Conservation (phyloP, 2,113 vertebrate genomes). For the Corythornis cristatus region DNA sequence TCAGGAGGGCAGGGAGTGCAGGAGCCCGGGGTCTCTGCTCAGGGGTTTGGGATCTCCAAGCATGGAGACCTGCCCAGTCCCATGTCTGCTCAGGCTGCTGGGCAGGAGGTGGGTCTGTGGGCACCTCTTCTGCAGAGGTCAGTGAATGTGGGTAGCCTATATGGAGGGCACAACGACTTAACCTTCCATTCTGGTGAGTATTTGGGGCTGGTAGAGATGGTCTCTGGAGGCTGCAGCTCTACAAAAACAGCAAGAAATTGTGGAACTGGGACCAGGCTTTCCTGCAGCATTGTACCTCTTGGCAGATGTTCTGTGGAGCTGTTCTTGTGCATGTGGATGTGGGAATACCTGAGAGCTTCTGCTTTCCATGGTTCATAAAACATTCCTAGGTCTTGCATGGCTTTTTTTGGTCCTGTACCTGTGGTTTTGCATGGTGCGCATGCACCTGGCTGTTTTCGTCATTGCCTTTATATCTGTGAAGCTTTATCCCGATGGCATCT, state of each 20-base stretch:
- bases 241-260: neutral
- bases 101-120: accelerated
- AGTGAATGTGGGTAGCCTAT: neutral
- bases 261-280: neutral
- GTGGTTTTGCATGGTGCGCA: neutral
- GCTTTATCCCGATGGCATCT: neutral
- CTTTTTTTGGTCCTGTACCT: neutral
- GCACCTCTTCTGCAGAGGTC: neutral
- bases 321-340: accelerated
- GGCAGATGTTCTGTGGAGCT: neutral
- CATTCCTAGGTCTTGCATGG: neutral
- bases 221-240: neutral
- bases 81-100: accelerated
- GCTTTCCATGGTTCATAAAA: neutral
- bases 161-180: accelerated
- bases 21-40: neutral
- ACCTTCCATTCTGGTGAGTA: neutral
- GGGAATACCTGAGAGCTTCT: neutral
- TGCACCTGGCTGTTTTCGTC: neutral
- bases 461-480: too few species aligned
- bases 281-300: accelerated
- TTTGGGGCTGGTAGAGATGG: neutral
- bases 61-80: neutral
- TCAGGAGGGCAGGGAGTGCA: too few species aligned
- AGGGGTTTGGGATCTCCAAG: neutral